Percentiles rank a stretch among this genome's conserved stretches.
Conservation (phyloP, 2,888 invertebrate species). For the Yponomeuta plumbellus region DNA sequence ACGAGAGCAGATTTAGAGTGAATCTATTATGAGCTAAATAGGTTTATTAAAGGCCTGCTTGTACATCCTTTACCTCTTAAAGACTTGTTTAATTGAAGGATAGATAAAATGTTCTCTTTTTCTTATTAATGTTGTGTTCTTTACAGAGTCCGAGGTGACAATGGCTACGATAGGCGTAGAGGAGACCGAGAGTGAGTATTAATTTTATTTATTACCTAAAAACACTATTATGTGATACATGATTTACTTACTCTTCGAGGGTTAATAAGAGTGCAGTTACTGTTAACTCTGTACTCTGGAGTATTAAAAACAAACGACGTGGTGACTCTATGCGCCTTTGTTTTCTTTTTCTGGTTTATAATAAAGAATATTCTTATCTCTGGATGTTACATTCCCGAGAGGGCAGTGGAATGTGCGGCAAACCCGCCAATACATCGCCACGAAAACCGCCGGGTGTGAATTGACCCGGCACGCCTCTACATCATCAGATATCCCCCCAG, state of each 20-base stretch:
- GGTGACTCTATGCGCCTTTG: too few relatives aligned
- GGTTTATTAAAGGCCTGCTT: conserved; percentile 64
- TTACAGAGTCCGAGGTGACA: conserved; percentile 63
- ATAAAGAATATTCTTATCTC: too few relatives aligned
- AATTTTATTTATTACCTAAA: neutral
- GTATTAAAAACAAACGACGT: too few relatives aligned
- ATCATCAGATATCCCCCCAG: conserved; percentile 24
- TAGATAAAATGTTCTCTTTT: neutral
- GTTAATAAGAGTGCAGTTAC: too few relatives aligned
- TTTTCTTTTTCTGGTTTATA: too few relatives aligned
- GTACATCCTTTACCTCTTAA: conserved; percentile 35
- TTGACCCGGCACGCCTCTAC: neutral
- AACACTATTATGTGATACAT: neutral
- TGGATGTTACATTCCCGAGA: too few relatives aligned
- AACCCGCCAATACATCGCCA: too few relatives aligned
- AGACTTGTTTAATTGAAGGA: neutral
- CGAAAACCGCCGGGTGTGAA: neutral
- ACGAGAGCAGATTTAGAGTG: conserved; percentile 59
- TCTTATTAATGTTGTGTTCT: conserved; percentile 16
- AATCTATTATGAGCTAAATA: conserved; percentile 38
- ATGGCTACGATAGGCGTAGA: conserved; percentile 69
- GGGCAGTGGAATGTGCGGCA: too few relatives aligned
- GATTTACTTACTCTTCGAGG: too few relatives aligned
- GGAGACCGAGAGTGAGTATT: conserved; percentile 76
- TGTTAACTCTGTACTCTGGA: too few relatives aligned